Percentiles rank a stretch among this genome's conserved stretches.
Conservation (phyloP, 2,797 vertebrate genomes). For the Cichlasoma orientale region DNA sequence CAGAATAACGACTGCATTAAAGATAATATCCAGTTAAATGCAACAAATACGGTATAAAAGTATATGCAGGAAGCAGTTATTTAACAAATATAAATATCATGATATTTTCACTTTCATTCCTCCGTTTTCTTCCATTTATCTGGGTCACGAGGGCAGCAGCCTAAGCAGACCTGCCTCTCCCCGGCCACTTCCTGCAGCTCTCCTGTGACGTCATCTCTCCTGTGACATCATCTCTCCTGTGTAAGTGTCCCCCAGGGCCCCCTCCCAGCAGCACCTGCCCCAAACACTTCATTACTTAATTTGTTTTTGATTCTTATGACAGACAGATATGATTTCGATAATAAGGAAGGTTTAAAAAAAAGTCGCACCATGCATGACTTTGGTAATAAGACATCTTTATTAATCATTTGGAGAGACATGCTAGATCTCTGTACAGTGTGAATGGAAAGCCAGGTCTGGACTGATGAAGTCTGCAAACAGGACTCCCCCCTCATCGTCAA, state of each 20-base stretch:
- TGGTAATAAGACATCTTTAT: slow-evolving; percentile 86
- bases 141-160: background rate
- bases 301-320: no score
- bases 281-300: no score
- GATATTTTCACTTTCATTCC: background rate
- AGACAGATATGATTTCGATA: no score
- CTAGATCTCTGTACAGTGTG: slow-evolving; percentile 83
- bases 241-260: background rate
- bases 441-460: slow-evolving; percentile 73
- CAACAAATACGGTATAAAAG: background rate
- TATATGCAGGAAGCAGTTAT: background rate
- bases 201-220: background rate
- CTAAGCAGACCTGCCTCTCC: background rate
- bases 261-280: background rate
- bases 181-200: background rate
- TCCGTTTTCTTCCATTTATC: no score
- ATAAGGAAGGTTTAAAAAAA: background rate
- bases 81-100: background rate
- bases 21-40: background rate
- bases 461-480: slow-evolving; percentile 62
- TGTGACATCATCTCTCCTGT: background rate
- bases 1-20: background rate
- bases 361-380: background rate
- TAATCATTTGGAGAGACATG: slow-evolving; percentile 84
- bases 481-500: slow-evolving; percentile 40